Evolutionary conservation across 2,888 invertebrate genomes (phyloP), one percentile per base, ranked within the genome.

Genomic region (Ophraella communa): DNA sequence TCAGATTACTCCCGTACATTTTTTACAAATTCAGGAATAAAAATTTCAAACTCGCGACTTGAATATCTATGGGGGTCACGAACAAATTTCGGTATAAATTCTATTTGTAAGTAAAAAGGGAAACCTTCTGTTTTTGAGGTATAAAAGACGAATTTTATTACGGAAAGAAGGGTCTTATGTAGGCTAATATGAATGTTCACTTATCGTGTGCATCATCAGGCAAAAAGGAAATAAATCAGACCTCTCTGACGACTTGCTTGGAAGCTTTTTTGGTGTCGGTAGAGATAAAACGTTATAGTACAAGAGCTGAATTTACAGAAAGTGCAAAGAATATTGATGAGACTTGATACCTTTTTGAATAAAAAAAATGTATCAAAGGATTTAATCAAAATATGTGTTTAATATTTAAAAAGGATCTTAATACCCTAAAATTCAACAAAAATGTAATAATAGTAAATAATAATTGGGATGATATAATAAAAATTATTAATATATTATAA

Each of bases 211-310:
- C 57, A 57, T 57, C 62, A 63, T 63, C 67, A 58, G 62, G 64
- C 64, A 58, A 62, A 64, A 64, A 62, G 62, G 58, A 54, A 61
- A 67, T 67, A 67, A 67, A 67, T 67, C 66, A 62, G 61, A 53
- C 57, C 52, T 27, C 64, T 60, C 49, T 42, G 45, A 63, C 45
- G n/a, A n/a, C 61, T 61, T 14, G 42, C n/a, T n/a, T 42, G 47
- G 51, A 30, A 35, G 24, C 42, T 64, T 64, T 64, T 62, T 67
- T 44, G 51, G 58, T 57, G 42, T 52, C 58, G 55, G 55, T 54
- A 47, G 33, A 64, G 58, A 64, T 67, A 62, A 67, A 64, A 64
- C 53, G 64, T 58, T 53, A 45, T 45, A 47, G 47, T 47, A 49
- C 11, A 47, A 47, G 47, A 47, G n/a, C 23, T 47, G 14, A 39